Evolutionary conservation across 2,797 vertebrate genomes (phyloP).

Genomic region (Pangasius krempfi): DNA sequence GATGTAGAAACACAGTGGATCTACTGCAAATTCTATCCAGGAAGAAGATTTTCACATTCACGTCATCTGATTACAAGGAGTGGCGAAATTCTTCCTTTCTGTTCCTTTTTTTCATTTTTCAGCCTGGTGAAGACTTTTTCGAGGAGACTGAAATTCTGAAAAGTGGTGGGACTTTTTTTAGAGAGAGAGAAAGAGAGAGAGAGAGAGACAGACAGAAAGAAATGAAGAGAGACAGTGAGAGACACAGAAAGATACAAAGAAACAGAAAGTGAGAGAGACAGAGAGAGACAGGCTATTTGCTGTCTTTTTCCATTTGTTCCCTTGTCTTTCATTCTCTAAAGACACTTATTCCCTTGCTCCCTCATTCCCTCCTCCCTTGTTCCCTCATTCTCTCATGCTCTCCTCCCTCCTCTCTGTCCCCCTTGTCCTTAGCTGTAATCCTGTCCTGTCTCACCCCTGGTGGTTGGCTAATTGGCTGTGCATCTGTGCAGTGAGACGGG

Average conservation of each 20-base stretch:
- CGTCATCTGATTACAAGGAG: not conserved
- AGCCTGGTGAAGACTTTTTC: not conserved
- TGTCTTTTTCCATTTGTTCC: not conserved
- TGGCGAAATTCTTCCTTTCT: not conserved
- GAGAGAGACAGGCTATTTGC: not conserved
- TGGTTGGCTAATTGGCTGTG: constrained; percentile 74
- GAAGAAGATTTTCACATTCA: not conserved
- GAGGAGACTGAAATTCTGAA: not conserved
- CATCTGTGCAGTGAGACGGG: constrained; percentile 73
- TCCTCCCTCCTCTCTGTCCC: not conserved
- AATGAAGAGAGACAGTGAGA: not conserved
- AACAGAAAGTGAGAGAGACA: not conserved
- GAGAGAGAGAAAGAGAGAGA: not conserved
- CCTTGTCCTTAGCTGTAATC: constrained; percentile 56
- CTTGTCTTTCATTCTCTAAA: not conserved
- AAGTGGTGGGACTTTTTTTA: not conserved
- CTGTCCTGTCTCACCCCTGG: constrained; percentile 65
- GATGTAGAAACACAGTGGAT: not conserved
- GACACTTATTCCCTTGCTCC: not conserved
- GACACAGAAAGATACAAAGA: not conserved
- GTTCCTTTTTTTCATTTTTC: not conserved
- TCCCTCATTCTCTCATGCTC: not conserved
- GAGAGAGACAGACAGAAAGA: not conserved
- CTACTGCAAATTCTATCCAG: not conserved
- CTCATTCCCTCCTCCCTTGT: not conserved